Percentiles rank a stretch among this genome's conserved stretches.
These are phyloP conservation scores for Diabrotica balteata DNA, from an alignment of 2,888 invertebrate species.

Conservation along the genomic window DNA sequence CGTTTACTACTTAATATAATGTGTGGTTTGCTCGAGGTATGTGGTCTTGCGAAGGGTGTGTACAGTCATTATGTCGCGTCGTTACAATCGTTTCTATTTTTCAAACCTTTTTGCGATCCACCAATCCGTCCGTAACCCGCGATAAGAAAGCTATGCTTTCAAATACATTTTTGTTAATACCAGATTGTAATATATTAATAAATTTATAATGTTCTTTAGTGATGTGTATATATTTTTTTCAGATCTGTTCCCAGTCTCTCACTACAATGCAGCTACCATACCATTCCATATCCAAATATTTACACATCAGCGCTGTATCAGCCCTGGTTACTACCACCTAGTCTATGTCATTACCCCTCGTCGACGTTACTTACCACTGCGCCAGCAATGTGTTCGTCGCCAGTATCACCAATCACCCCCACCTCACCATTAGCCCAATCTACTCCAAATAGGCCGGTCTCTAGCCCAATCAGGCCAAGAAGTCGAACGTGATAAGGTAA, in stretches of 20 bases:
- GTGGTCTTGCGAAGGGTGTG: no score
- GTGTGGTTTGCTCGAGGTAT: no score
- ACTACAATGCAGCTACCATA: slow-evolving; percentile 38
- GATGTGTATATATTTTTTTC: slow-evolving; percentile 1
- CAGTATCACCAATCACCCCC: slow-evolving; percentile 19
- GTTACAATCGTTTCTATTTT: no score
- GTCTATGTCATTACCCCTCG: slow-evolving; percentile 48
- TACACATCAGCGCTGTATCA: slow-evolving; percentile 50
- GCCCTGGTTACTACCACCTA: slow-evolving; percentile 52
- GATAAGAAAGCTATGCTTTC: no score
- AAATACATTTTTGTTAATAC: no score
- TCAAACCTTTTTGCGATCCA: no score
- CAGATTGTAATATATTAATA: no score
- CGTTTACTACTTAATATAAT: no score
- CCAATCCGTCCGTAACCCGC: no score
- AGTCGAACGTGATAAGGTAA: slow-evolving; percentile 53
- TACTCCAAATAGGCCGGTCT: slow-evolving; percentile 22
- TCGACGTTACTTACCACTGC: slow-evolving; percentile 46
- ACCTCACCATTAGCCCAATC: slow-evolving; percentile 21
- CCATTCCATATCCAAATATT: slow-evolving; percentile 46
- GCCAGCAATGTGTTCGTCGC: slow-evolving; percentile 42
- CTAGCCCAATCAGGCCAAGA: slow-evolving; percentile 37
- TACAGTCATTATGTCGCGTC: no score
- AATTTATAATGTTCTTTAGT: no score
- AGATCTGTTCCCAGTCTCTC: slow-evolving; percentile 20